phyloP scores from a whole-genome alignment of 2,888 invertebrate species.

The Augochlorella aurata region DNA sequence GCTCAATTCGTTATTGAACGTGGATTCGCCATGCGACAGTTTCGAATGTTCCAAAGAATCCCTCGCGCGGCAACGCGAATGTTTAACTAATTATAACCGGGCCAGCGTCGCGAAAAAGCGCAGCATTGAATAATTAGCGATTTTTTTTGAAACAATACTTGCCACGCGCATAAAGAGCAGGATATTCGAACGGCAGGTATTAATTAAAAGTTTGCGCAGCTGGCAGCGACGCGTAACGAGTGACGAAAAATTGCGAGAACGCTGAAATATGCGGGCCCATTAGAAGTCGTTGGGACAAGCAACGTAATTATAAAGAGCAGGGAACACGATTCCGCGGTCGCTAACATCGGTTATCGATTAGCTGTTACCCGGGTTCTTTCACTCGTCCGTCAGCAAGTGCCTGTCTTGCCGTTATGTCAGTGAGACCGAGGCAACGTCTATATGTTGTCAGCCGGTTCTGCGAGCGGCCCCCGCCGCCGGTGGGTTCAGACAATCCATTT shows the following conservation, averaged over 20 bases:
- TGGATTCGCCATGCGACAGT: too few relatives aligned
- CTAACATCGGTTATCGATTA: neutral
- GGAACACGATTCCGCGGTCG: neutral
- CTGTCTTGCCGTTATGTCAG: neutral
- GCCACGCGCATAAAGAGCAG: neutral
- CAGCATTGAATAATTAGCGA: neutral
- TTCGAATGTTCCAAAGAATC: too few relatives aligned
- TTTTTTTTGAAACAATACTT: neutral
- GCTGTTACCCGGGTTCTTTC: neutral
- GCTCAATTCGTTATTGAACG: too few relatives aligned
- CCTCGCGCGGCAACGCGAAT: too few relatives aligned
- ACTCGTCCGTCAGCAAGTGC: neutral
- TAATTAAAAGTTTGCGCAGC: neutral
- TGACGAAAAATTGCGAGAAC: neutral
- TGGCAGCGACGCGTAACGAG: too few relatives aligned
- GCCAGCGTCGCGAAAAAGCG: too few relatives aligned
- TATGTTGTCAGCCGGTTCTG: neutral
- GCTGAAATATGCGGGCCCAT: neutral
- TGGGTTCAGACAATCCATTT: neutral
- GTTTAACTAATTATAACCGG: too few relatives aligned
- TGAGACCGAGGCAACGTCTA: neutral
- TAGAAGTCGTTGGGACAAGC: neutral
- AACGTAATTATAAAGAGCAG: neutral
- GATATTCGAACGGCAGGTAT: neutral
- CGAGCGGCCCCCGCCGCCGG: neutral